Evolutionary conservation across 2,113 vertebrate species (phyloP).

Genomic region (Porphyrio hochstetteri): DNA sequence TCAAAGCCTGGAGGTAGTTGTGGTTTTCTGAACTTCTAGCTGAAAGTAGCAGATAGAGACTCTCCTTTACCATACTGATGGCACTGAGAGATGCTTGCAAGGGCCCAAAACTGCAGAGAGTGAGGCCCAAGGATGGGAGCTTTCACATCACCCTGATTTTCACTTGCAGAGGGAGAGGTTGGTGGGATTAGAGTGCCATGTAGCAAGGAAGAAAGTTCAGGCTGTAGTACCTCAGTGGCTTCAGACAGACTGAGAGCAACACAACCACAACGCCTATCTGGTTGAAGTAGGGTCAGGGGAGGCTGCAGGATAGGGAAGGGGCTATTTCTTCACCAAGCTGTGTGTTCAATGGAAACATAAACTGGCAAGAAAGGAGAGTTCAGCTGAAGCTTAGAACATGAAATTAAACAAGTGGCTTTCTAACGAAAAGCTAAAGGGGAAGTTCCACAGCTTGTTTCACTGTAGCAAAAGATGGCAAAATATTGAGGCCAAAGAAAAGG

Average conservation of each 20-base stretch:
- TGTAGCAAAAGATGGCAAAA: neutral
- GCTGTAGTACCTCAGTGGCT: neutral
- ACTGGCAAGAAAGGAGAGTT: neutral
- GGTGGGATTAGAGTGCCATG: neutral
- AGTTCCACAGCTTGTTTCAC: neutral
- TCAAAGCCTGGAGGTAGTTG: neutral
- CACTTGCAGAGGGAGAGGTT: neutral
- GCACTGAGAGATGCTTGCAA: neutral
- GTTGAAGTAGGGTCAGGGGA: neutral
- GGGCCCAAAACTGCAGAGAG: neutral
- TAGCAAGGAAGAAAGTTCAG: neutral
- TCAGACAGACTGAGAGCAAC: neutral
- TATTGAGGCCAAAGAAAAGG: neutral
- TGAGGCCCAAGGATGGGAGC: neutral
- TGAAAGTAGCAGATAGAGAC: neutral
- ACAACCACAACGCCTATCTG: neutral
- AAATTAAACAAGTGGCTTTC: constrained; percentile 14
- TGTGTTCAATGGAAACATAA: neutral
- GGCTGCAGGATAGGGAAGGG: neutral
- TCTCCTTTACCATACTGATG: neutral
- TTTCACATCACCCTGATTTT: neutral
- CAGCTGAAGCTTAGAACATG: neutral
- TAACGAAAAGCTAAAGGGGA: neutral
- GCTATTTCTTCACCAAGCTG: neutral
- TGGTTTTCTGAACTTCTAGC: neutral